Percentiles rank a stretch among this genome's conserved stretches.
These are phyloP conservation scores for Camponotus vicinus DNA, from an alignment of 1,140 invertebrate species.

Conservation along the genomic window DNA sequence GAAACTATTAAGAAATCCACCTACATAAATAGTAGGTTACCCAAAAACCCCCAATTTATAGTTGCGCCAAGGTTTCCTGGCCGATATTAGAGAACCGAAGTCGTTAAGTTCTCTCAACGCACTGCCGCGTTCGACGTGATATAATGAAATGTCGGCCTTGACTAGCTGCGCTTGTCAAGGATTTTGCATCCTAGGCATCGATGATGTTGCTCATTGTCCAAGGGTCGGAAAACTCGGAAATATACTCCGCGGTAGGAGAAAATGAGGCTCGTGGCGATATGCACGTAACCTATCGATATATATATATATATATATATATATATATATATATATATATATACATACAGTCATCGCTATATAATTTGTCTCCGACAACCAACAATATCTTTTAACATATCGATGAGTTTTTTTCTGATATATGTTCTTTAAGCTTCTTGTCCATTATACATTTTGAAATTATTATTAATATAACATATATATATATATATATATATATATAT, in stretches of 20 bases:
- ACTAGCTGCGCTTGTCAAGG: slow-evolving; percentile 26
- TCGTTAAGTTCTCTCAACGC: slow-evolving; percentile 33
- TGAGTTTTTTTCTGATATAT: background rate
- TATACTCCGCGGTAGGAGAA: slow-evolving; percentile 23
- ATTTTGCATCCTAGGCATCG: slow-evolving; percentile 41
- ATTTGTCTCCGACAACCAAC: background rate
- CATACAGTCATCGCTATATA: background rate
- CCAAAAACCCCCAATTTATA: background rate
- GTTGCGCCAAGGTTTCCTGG: background rate
- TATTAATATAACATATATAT: background rate
- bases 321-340: background rate
- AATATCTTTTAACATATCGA: slow-evolving; percentile 20
- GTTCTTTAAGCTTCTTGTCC: background rate
- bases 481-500: too few species aligned
- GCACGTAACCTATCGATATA: slow-evolving; percentile 62
- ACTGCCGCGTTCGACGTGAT: background rate
- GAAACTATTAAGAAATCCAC: background rate
- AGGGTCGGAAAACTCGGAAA: slow-evolving; percentile 69
- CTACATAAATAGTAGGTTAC: slow-evolving; percentile 6
- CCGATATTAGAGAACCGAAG: slow-evolving; percentile 36
- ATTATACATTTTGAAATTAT: background rate
- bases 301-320: background rate
- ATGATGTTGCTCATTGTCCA: slow-evolving; percentile 49
- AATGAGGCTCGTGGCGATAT: slow-evolving; percentile 25
- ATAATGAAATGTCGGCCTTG: slow-evolving; percentile 20